These are phyloP conservation scores for Euura lappo DNA, from an alignment of 1,140 invertebrate genomes.

Conservation along the genomic window DNA sequence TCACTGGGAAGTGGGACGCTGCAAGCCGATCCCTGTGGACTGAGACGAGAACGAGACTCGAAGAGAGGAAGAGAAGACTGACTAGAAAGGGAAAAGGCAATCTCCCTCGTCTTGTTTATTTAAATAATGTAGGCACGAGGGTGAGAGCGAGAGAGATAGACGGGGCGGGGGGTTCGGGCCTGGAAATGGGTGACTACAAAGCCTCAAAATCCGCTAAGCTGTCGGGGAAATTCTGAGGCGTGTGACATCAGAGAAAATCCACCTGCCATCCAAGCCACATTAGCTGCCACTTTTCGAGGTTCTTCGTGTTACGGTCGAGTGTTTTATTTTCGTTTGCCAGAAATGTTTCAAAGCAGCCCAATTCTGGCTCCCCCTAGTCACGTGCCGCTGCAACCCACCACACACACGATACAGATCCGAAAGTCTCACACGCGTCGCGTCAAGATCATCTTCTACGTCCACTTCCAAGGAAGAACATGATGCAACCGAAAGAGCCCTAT, in stretches of 20 bases:
- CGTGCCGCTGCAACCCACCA: no score
- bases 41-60: neutral
- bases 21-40: neutral
- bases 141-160: constrained; percentile 20
- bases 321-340: neutral
- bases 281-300: constrained; percentile 30
- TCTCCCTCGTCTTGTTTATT: constrained; percentile 57
- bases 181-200: constrained; percentile 59
- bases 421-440: no score
- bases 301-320: neutral
- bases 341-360: neutral
- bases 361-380: neutral
- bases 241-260: constrained; percentile 45
- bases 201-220: constrained; percentile 49
- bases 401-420: no score
- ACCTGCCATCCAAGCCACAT: constrained; percentile 42
- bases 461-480: no score
- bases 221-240: constrained; percentile 17
- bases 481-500: no score
- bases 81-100: constrained; percentile 37
- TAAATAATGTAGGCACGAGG: constrained; percentile 53
- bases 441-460: no score
- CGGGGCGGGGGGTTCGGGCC: constrained; percentile 1
- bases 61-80: constrained; percentile 12
- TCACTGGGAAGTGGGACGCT: constrained; percentile 38